Conservation (phyloP, 2,797 vertebrate genomes). For the Aldrovandia affinis region DNA sequence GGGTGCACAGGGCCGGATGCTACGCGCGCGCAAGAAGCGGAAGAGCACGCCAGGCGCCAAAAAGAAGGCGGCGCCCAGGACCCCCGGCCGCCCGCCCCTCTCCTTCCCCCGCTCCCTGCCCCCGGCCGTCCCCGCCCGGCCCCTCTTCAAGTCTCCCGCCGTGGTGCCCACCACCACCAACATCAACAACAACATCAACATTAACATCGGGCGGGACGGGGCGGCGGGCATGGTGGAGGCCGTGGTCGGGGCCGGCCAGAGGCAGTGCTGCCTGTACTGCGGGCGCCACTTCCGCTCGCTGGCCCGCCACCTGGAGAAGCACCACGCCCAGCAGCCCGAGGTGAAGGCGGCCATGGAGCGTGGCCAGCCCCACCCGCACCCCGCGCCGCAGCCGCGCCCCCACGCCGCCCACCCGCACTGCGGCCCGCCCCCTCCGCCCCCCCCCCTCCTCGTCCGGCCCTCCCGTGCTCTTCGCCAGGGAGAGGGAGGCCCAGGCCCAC, state of each 20-base stretch:
- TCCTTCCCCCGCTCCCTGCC: constrained; percentile 50
- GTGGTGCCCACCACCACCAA: constrained; percentile 67
- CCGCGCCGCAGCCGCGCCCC: constrained; percentile 51
- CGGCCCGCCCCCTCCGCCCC: constrained; percentile 52
- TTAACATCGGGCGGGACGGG: constrained; percentile 35
- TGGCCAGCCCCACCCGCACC: constrained; percentile 65
- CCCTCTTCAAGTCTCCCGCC: constrained; percentile 68
- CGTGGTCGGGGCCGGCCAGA: constrained; percentile 58
- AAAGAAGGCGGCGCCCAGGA: constrained; percentile 61
- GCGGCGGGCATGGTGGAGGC: not conserved
- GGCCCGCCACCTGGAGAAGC: constrained; percentile 77
- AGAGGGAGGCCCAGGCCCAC: constrained; percentile 35
- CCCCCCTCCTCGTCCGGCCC: constrained; percentile 32
- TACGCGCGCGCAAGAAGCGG: constrained; percentile 64
- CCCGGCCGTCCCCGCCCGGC: constrained; percentile 54
- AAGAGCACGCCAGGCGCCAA: constrained; percentile 65
- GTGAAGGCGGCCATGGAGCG: constrained; percentile 72
- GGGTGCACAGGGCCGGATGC: constrained; percentile 65
- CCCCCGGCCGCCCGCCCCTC: constrained; percentile 50
- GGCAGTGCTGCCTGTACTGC: constrained; percentile 76
- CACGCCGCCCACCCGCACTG: constrained; percentile 44
- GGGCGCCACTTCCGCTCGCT: constrained; percentile 77
- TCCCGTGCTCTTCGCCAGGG: constrained; percentile 20
- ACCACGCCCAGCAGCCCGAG: constrained; percentile 76
- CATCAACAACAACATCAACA: constrained; percentile 45